These are phyloP conservation scores for Hydriomena furcata DNA, from an alignment of 2,888 invertebrate species.

Conservation along the genomic window DNA sequence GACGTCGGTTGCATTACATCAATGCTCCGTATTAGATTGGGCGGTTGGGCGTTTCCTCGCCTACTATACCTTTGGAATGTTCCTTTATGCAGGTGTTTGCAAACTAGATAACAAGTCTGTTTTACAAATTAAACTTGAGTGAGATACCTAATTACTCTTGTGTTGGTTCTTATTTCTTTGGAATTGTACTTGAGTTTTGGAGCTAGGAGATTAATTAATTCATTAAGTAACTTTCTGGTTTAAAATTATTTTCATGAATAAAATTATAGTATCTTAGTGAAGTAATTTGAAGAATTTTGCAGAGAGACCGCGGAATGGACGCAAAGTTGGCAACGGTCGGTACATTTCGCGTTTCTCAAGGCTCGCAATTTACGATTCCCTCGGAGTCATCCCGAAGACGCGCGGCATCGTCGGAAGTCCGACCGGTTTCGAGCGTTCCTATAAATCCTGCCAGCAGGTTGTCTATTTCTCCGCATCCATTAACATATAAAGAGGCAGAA, in stretches of 20 bases:
- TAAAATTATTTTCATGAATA: constrained; percentile 13
- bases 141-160: constrained; percentile 7
- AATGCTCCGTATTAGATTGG: constrained; percentile 13
- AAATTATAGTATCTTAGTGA: background rate
- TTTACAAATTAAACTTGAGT: constrained; percentile 15
- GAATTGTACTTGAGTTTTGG: background rate
- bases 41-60: constrained; percentile 16
- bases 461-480: constrained; percentile 43
- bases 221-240: constrained; percentile 8
- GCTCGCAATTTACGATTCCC: constrained; percentile 33
- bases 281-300: constrained; percentile 20
- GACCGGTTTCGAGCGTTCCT: constrained; percentile 70
- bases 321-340: constrained; percentile 35
- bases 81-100: constrained; percentile 18
- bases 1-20: constrained; percentile 15
- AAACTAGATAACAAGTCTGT: constrained; percentile 24
- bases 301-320: constrained; percentile 31
- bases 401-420: constrained; percentile 56
- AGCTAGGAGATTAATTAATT: constrained; percentile 2
- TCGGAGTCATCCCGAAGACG: constrained; percentile 33
- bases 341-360: constrained; percentile 28
- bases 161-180: constrained; percentile 11
- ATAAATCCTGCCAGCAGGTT: constrained; percentile 55
- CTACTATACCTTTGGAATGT: constrained; percentile 17
- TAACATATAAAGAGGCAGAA: constrained; percentile 38